Base-by-base conservation (phyloP, 2,113 vertebrate genomes). In the Halcyon senegalensis region DNA sequence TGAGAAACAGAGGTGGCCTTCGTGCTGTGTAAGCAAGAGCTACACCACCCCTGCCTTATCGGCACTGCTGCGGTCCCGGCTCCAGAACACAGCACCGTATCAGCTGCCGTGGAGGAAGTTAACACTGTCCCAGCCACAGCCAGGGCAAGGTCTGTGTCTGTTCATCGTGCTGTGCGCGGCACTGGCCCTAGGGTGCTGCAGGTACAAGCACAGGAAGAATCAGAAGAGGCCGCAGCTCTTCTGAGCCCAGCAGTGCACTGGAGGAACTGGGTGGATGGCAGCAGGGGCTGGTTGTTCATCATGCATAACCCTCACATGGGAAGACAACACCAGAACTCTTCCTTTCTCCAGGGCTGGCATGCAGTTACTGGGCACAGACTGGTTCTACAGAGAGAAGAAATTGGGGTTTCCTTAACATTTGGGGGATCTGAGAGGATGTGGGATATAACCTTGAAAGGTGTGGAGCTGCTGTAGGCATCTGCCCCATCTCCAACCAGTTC, bases 1-100 rank as follows among this genome's bases (percentile, higher is more conserved):
- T 95, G 91, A 74, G 93, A 94, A 95, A 64, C 37, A 19, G 91
- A 62, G 41, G 15, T 1, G 27, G 27, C 83, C 94, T 96, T 94
- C 76, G 4, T 2, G 11, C 56, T 60, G n/a, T 59, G 62, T 60
- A 33, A 79, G 85, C 85, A 72, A 8, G 11, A 75, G 46, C 93
- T 75, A 4, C n/a, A 43, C 41, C 41, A 79, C 4, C 66, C 69
- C 82, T 41, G 51, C 58, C 83, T 94, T 96, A 96, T 96, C 86
- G 0, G n/a, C 37, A 2, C 51, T 94, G 60, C 33, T 90, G 63
- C 75, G 69, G n/a, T 90, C 75, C 62, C 31, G 43, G 16, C 63
- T 85, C 43, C 83, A 79, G 87, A 96, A 79, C 62, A 74, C 2
- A 35, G 82, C 51, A 10, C 60, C 27, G 8, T 20, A 48, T 3